Evolutionary conservation across 2,113 vertebrate species (phyloP), one percentile per base, ranked within the genome.

Genomic region (Polypterus senegalus): DNA sequence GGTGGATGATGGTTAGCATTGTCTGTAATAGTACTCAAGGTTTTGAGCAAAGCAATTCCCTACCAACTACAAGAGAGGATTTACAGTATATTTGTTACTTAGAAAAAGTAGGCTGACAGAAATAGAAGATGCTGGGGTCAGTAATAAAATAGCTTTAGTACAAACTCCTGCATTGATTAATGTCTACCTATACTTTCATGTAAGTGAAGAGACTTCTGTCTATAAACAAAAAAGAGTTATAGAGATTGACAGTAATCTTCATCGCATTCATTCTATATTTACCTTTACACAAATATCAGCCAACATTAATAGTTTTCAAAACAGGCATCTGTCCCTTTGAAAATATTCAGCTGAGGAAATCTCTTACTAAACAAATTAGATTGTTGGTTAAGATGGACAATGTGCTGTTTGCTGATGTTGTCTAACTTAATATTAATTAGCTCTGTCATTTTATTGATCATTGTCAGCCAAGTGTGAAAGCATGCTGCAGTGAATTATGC

Each of bases 391-490:
- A 43, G 53, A 47, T 69, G 66, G 11, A 65, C 64, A 10, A 45
- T 49, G 59, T 4, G 59, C 63, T 63, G n/a, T 71, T 71, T 69
- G 60, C 57, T 67, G 67, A 64, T 69, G 46, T 69, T 52, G 27
- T 49, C 10, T 59, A 54, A 66, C 63, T 46, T 70, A 64, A 10
- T 70, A 56, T 65, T 65, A 71, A 64, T 76, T 71, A 63, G 60
- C 48, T 66, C 67, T 65, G 61, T 69, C 64, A 48, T 62, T 7
- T 68, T 71, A 68, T 53, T 63, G 61, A 74, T 66, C 54, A 49
- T 60, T 70, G 54, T 53, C 71, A 47, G 4, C 10, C 68, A 63
- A 67, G 66, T 70, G 70, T 77, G 66, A 70, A 71, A 58, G 65
- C 70, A 71, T 58, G 0, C 66, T 53, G 44, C 58, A 59, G 51